Conservation (phyloP, 2,113 vertebrate genomes). For the Ophthalmolycus amberensis region DNA sequence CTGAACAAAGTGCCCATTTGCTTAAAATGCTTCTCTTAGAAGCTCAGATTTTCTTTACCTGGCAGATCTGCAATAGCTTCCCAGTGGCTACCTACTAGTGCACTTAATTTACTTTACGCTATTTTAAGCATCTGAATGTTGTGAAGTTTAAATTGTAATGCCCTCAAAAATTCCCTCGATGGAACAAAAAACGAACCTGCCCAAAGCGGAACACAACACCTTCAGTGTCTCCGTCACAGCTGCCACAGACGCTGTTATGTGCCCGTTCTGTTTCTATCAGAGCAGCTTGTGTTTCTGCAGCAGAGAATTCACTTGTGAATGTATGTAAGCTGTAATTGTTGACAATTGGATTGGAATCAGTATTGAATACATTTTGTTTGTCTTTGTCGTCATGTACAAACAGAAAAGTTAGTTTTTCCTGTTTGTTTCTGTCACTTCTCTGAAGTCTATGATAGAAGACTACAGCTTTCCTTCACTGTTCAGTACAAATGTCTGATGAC, state of each 20-base stretch:
- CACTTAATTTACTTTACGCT: neutral
- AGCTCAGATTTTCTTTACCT: neutral
- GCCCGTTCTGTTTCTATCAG: neutral
- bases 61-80: neutral
- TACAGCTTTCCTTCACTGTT: neutral
- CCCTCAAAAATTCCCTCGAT: neutral
- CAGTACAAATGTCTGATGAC: neutral
- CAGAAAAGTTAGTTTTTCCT: neutral
- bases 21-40: neutral
- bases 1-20: conserved; percentile 19
- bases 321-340: neutral
- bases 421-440: neutral
- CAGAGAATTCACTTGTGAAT: neutral
- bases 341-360: neutral
- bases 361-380: neutral
- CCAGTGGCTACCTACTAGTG: neutral
- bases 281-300: neutral
- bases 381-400: neutral
- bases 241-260: no score
- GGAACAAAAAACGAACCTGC: neutral
- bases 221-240: neutral
- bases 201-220: neutral
- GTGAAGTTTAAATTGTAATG: neutral
- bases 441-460: neutral
- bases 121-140: neutral